Base-by-base conservation (phyloP, 23 tunicate genomes). In the Halocynthia aurantium region DNA sequence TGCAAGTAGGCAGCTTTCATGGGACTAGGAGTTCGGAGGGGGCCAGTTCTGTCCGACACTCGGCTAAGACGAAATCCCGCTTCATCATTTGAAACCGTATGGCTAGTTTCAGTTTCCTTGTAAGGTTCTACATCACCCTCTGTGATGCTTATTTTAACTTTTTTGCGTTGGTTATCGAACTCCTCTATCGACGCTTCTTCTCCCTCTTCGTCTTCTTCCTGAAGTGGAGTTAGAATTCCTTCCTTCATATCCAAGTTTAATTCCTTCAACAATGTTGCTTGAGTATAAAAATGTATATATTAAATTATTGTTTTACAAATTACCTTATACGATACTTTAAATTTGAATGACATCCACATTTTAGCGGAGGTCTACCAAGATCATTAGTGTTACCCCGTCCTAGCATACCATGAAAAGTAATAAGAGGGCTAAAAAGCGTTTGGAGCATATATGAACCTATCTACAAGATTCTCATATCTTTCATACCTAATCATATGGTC, bases 1-100 rank as follows among this genome's bases (percentile, higher is more conserved):
- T 78, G 84, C 17, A 88, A 71, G 75, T 88, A 88, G 54, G 95
- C 95, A 6, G 95, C 84, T 72, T 88, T 88, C 82, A 86, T 88
- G 22, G 95, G 95, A 71, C 95, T 88, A 50, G 95, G 95, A 15
- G 95, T 88, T 66, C 95, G 73, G 0, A 84, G 84, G 31, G 83
- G 83, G 0, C 50, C 50, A 50, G 77, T 78, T 22, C 84, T 51
- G 22, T 83, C 95, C 13, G 95, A 88, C 44, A 84, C 71, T 18
- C 95, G 68, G 31, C 87, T 78, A 50, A 88, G 21, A 6, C 87
- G 75, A 71, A 87, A 82, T 50, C 61, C 82, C 31, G 70, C 10
- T 22, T 54, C 78, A 31, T 31, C 44, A 31, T 31, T 31, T 31
- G 44, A 31, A 31, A 31, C 44, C 44, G 44, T 31, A 0, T 31